Percentiles rank a stretch among this genome's conserved stretches.
phyloP scores from a whole-genome alignment of 2,888 invertebrate genomes.

The Anodontia alba region DNA sequence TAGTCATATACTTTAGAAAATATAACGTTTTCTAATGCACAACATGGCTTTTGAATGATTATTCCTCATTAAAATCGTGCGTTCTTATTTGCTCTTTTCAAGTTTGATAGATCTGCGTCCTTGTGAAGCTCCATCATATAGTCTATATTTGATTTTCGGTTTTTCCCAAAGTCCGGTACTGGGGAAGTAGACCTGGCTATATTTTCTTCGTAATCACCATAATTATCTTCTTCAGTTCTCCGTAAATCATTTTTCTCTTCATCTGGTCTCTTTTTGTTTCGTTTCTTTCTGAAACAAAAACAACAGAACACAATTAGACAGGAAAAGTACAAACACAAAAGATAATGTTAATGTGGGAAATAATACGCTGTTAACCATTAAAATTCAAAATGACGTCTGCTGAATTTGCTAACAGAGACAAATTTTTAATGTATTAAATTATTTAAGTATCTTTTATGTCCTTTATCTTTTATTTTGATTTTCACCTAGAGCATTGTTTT shows the following conservation, averaged over 20 bases:
- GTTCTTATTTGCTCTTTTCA: slow-evolving; percentile 57
- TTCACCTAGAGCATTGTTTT: too few species aligned
- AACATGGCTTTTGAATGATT: too few species aligned
- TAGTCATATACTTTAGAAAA: too few species aligned
- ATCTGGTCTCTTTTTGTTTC: slow-evolving; percentile 25
- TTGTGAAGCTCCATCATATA: slow-evolving; percentile 54
- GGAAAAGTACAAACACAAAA: not conserved
- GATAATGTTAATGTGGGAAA: too few species aligned
- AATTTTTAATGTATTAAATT: too few species aligned
- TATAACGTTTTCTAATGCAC: too few species aligned
- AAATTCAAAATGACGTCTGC: too few species aligned
- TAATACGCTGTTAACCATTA: too few species aligned
- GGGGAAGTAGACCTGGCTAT: slow-evolving; percentile 33
- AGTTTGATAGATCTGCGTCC: slow-evolving; percentile 57
- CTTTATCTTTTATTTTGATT: too few species aligned
- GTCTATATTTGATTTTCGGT: slow-evolving; percentile 40
- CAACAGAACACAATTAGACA: slow-evolving; percentile 24
- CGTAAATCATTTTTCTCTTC: slow-evolving; percentile 32
- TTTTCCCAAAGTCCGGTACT: slow-evolving; percentile 28
- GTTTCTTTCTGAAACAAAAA: slow-evolving; percentile 26
- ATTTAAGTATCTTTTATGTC: too few species aligned
- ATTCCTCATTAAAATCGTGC: slow-evolving; percentile 51
- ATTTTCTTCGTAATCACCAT: slow-evolving; percentile 42
- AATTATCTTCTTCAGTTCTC: slow-evolving; percentile 36
- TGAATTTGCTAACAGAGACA: too few species aligned